Percentiles rank a stretch among this genome's conserved stretches.
Evolutionary conservation across 2,797 vertebrate genomes (phyloP).

Genomic region (Anabacerthia variegaticeps): DNA sequence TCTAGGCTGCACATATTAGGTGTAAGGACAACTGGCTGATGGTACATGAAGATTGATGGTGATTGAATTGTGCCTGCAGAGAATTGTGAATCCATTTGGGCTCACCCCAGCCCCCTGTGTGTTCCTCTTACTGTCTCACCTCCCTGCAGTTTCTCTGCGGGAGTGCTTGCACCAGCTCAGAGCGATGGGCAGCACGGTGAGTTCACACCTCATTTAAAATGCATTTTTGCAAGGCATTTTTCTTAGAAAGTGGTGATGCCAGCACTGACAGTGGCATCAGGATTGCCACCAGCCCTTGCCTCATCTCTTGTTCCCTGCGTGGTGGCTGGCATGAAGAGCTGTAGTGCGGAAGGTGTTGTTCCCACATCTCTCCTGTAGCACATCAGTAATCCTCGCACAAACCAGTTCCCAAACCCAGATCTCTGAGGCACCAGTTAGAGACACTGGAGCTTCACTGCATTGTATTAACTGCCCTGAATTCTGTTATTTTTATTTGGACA

Average conservation of each 20-base stretch:
- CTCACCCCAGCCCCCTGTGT: too few relatives aligned
- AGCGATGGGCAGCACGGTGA: neutral
- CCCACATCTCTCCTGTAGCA: fast-evolving
- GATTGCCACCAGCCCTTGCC: neutral
- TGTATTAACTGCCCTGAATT: neutral
- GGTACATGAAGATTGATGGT: fast-evolving
- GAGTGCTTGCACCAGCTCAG: neutral
- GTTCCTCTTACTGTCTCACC: neutral
- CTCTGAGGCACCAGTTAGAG: neutral
- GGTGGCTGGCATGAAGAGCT: neutral
- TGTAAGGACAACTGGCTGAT: neutral
- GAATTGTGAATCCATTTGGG: neutral
- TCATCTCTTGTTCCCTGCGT: neutral
- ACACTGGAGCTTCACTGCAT: neutral
- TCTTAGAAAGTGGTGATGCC: neutral
- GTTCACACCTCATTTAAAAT: neutral
- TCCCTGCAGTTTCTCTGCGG: neutral
- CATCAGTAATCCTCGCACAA: neutral
- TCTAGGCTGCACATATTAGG: neutral
- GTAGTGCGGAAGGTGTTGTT: fast-evolving
- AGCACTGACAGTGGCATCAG: neutral
- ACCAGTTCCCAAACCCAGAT: neutral
- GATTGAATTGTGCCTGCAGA: neutral
- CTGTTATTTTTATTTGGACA: neutral
- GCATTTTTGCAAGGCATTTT: neutral